Conservation (phyloP, 2,888 invertebrate species). For the Drosophila recens region DNA sequence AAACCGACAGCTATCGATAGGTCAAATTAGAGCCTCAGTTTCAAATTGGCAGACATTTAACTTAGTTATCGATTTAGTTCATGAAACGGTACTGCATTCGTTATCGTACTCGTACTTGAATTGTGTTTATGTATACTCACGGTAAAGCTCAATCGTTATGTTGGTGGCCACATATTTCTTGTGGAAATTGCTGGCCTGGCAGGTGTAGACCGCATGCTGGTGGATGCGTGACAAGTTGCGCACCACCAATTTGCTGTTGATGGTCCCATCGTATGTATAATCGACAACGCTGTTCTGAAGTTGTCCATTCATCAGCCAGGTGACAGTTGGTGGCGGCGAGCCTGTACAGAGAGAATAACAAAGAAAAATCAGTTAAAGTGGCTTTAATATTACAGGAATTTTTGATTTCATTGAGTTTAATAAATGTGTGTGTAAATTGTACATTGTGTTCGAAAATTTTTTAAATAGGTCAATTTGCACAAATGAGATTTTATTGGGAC, state of each 20-base stretch:
- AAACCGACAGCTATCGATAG: conserved; percentile 8
- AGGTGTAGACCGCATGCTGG: conserved; percentile 91
- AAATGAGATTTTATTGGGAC: neutral
- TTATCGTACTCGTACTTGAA: too few species aligned
- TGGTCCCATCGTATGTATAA: conserved; percentile 85
- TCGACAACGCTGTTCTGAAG: conserved; percentile 85
- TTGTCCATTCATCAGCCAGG: conserved; percentile 91
- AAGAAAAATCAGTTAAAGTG: conserved; percentile 1
- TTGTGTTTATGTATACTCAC: conserved; percentile 86
- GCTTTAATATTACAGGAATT: conserved; percentile 24
- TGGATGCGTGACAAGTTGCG: conserved; percentile 89
- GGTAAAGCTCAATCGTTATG: conserved; percentile 90
- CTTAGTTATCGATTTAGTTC: conserved; percentile 61
- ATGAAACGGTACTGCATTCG: neutral
- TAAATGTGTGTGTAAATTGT: conserved; percentile 1
- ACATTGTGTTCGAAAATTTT: neutral
- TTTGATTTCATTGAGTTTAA: neutral
- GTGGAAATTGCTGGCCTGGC: conserved; percentile 90
- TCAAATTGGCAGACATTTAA: conserved; percentile 5
- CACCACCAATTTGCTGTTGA: conserved; percentile 88
- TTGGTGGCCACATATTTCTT: conserved; percentile 88
- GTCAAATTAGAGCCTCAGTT: conserved; percentile 10
- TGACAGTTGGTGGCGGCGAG: conserved; percentile 90
- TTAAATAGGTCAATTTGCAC: neutral
- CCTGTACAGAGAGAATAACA: conserved; percentile 85